Conservation (phyloP, 2,888 invertebrate genomes). For the Leucozona laternaria region DNA sequence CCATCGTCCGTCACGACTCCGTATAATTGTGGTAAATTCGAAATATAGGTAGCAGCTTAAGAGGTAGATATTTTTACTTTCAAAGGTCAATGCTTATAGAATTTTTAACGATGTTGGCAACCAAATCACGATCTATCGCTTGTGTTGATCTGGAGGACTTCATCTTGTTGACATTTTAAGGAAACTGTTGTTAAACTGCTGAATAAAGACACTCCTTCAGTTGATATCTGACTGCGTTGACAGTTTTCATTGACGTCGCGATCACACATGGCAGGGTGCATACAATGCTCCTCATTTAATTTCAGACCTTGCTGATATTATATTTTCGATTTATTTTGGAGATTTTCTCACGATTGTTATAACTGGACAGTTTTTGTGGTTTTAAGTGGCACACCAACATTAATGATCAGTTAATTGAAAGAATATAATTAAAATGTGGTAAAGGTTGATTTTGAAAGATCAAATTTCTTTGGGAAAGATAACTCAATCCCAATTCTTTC, state of each 20-base stretch:
- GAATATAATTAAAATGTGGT: too few relatives aligned
- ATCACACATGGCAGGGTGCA: background rate
- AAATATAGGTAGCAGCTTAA: background rate
- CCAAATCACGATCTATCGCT: constrained; percentile 56
- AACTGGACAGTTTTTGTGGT: constrained; percentile 18
- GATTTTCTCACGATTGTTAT: constrained; percentile 39
- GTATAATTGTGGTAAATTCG: background rate
- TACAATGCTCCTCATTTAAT: background rate
- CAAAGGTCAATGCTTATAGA: constrained; percentile 68
- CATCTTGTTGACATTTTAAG: constrained; percentile 56
- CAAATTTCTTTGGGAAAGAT: too few relatives aligned
- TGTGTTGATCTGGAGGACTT: constrained; percentile 50
- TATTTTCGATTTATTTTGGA: constrained; percentile 13
- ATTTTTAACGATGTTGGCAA: constrained; percentile 22
- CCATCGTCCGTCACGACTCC: constrained; percentile 27
- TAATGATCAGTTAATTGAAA: too few relatives aligned
- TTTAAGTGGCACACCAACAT: background rate
- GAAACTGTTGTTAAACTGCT: background rate
- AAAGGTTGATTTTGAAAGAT: too few relatives aligned
- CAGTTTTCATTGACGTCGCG: background rate
- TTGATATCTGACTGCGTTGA: constrained; percentile 7
- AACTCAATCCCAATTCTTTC: too few relatives aligned
- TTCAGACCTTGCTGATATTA: constrained; percentile 36
- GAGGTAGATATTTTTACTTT: constrained; percentile 14
- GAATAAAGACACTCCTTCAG: constrained; percentile 7